phyloP scores from a whole-genome alignment of 2,113 vertebrate genomes.

The Odontophorus gujanensis region DNA sequence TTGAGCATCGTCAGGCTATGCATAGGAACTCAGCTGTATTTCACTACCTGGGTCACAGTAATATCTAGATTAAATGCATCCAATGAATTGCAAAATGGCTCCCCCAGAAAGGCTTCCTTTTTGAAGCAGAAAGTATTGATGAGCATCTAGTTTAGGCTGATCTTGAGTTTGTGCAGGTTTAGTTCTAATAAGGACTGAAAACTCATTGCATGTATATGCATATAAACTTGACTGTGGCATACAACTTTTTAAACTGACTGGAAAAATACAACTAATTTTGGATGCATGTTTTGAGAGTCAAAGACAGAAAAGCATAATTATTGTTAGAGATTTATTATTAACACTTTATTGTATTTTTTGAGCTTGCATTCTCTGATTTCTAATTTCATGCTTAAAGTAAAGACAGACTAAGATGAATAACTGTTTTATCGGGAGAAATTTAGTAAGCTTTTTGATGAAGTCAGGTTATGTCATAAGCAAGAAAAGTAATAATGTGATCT shows the following conservation, averaged over 20 bases:
- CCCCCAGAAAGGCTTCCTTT: constrained; percentile 79
- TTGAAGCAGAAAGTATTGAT: constrained; percentile 82
- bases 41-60: neutral
- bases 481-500: neutral
- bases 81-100: constrained; percentile 76
- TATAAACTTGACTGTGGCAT: neutral
- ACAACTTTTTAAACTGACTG: neutral
- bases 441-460: neutral
- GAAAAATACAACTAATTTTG: neutral
- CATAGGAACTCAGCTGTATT: neutral
- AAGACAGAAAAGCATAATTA: neutral
- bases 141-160: constrained; percentile 77
- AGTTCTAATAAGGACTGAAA: constrained; percentile 58
- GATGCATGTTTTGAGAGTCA: neutral
- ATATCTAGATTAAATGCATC: constrained; percentile 60
- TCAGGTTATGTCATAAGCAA: neutral
- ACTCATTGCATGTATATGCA: neutral
- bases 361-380: neutral
- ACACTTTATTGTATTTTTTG: neutral
- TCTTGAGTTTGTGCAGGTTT: constrained; percentile 71
- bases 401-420: neutral
- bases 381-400: neutral
- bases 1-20: neutral
- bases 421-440: neutral
- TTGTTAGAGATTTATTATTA: neutral